A percentile compares a stretch with the other conserved stretches of the same genome.
These are phyloP conservation scores for Chironomus tepperi DNA, from an alignment of 1,140 invertebrate genomes.

Conservation along the genomic window DNA sequence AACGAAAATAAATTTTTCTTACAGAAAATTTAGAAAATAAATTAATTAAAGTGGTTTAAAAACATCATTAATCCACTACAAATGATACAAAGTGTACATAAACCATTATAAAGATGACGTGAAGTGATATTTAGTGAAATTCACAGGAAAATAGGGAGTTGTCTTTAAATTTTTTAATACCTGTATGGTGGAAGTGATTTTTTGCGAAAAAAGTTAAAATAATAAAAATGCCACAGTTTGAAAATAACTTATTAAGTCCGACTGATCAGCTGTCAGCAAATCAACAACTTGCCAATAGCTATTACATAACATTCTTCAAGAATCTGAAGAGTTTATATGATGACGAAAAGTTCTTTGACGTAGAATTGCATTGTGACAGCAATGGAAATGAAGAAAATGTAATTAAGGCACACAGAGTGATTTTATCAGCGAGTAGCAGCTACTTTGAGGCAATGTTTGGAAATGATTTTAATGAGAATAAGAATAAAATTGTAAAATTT, in stretches of 20 bases:
- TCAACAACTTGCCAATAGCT: background rate
- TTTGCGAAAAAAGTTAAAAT: background rate
- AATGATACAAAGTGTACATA: background rate
- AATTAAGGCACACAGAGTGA: constrained; percentile 76
- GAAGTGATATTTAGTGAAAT: background rate
- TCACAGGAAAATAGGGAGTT: background rate
- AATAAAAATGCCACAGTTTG: constrained; percentile 1
- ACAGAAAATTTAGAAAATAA: too few species aligned
- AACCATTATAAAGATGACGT: background rate
- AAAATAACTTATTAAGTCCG: background rate
- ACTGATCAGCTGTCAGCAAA: background rate
- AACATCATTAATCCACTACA: too few species aligned
- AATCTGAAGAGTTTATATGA: constrained; percentile 30
- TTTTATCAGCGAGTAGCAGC: constrained; percentile 83
- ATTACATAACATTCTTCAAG: background rate
- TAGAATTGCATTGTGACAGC: constrained; percentile 61
- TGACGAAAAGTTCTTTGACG: constrained; percentile 67
- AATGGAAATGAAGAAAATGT: constrained; percentile 52
- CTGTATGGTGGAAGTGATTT: background rate
- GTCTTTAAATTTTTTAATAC: background rate
- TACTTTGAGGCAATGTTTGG: constrained; percentile 96
- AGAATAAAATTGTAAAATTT: constrained; percentile 65
- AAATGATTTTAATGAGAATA: constrained; percentile 68
- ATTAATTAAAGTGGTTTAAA: too few species aligned
- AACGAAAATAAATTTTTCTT: too few species aligned